Evolutionary conservation across 1,140 invertebrate genomes (phyloP), one percentile per base, ranked within the genome.

Genomic region (Artemia franciscana): DNA sequence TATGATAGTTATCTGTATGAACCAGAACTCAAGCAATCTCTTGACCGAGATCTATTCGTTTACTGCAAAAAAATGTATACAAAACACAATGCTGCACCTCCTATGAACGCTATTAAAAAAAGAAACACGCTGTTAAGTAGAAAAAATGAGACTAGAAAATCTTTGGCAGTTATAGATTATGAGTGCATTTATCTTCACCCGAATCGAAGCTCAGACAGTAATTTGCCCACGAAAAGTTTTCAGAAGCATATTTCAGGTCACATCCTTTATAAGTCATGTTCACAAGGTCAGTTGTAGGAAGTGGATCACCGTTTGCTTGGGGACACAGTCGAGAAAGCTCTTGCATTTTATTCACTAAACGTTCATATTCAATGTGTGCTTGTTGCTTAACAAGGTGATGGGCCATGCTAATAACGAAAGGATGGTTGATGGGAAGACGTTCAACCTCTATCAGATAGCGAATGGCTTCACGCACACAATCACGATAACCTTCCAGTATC

Each of bases 391-490:
- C 64, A 7, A 75, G 66, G 65, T 75, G 73, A 25, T 68, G 62
- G 15, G 65, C 28, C 23, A 75, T 68, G 3, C 72, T 72, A 24
- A 70, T 65, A 7, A 75, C 70, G 2, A 73, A 65, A 0, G 73
- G 74, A 62, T 75, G 70, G 24, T 71, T 67, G 27, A 65, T 63
- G 0, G 73, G 67, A 51, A 73, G 67, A 26, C 70, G 64, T 64
- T 75, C 74, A 15, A 69, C 72, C 60, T 75, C 72, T 5, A 71
- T 67, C 5, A 75, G 67, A 62, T 71, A 75, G 24, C 72, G 67
- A 5, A 74, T 60, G 9, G 73, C 73, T 65, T 75, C 73, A 26
- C 70, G 66, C 64, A 72, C 72, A 65, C 74, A 75, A 59, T 73
- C 72, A 58, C 66, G 64, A 66, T 73, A 75, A 2, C 74, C 74